phyloP scores from a whole-genome alignment of 2,113 vertebrate genomes.

The Meleagris gallopavo region DNA sequence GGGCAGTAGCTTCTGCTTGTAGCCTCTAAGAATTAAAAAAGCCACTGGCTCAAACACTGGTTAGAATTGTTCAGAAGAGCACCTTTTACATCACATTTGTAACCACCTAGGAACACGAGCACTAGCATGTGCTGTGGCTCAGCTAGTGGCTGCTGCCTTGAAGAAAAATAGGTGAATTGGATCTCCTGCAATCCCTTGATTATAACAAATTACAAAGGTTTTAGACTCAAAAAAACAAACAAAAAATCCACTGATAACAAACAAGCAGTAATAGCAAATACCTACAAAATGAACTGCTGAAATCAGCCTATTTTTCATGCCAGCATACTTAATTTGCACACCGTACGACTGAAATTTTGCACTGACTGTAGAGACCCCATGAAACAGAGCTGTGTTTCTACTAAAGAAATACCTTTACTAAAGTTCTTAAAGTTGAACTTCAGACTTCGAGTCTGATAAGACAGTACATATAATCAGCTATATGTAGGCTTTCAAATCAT shows the following conservation, averaged over 20 bases:
- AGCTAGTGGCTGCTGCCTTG: neutral
- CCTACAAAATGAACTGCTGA: neutral
- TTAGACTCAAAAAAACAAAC: neutral
- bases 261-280: neutral
- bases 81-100: neutral
- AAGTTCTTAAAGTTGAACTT: neutral
- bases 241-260: neutral
- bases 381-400: neutral
- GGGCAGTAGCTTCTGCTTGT: neutral
- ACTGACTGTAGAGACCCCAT: neutral
- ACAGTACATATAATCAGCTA: neutral
- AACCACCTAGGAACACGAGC: neutral
- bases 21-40: conserved; percentile 1
- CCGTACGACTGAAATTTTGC: neutral
- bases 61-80: neutral
- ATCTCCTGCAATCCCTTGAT: neutral
- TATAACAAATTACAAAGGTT: neutral
- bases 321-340: neutral
- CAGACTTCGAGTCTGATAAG: neutral
- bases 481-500: neutral
- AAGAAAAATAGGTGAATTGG: neutral
- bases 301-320: neutral
- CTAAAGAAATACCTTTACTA: neutral
- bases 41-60: neutral
- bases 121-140: neutral